Evolutionary conservation across 2,888 invertebrate species (phyloP).

Genomic region (Watsonalla cultraria): DNA sequence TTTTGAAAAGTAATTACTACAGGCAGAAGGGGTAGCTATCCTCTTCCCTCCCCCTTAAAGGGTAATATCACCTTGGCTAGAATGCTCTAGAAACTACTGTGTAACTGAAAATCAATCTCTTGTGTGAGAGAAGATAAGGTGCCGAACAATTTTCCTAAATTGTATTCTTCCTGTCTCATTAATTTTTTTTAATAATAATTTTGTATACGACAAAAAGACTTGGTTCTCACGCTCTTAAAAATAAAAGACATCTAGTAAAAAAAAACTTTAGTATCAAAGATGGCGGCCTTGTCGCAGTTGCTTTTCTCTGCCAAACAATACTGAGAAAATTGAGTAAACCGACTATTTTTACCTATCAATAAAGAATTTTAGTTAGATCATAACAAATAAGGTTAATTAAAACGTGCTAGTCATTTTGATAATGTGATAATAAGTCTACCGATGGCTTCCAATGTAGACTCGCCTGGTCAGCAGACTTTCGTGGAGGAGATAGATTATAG

Average conservation of each 20-base stretch:
- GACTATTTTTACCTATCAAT: conserved; percentile 51
- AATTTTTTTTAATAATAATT: not conserved
- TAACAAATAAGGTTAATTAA: conserved; percentile 34
- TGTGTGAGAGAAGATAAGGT: no score
- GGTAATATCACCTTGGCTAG: no score
- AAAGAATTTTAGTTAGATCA: conserved; percentile 34
- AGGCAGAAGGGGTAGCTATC: no score
- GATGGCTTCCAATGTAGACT: conserved; percentile 77
- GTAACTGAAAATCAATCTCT: no score
- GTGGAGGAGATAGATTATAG: conserved; percentile 88
- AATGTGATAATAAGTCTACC: conserved; percentile 74
- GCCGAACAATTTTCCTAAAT: no score
- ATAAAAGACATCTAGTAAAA: conserved; percentile 16
- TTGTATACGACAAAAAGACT: not conserved
- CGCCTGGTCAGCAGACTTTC: conserved; percentile 77
- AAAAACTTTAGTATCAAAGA: conserved; percentile 66
- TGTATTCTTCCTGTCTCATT: no score
- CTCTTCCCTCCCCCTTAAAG: no score
- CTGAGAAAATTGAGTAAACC: conserved; percentile 61
- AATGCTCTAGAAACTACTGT: no score
- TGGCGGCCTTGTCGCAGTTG: conserved; percentile 77
- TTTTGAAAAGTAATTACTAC: no score
- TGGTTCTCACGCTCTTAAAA: not conserved
- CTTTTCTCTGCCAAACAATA: conserved; percentile 75
- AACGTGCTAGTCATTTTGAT: conserved; percentile 63